Conservation (phyloP, 2,113 vertebrate species). For the Genyomyrus donnyi region DNA sequence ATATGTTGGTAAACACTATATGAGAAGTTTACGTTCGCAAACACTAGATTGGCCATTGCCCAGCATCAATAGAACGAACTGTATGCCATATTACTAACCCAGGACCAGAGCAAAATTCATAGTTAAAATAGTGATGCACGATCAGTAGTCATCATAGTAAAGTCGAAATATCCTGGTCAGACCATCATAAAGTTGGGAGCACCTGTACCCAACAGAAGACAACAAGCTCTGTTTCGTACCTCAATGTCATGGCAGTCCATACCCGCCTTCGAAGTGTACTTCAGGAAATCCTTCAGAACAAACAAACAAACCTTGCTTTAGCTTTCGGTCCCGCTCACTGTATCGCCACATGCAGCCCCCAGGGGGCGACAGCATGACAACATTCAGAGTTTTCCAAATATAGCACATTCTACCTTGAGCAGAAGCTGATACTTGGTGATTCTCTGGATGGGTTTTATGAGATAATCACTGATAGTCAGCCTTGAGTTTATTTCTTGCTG, state of each 20-base stretch:
- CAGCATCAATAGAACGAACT: neutral
- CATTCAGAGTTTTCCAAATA: neutral
- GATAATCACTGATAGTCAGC: constrained; percentile 87
- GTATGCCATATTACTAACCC: neutral
- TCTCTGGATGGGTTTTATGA: constrained; percentile 97
- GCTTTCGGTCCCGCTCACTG: neutral
- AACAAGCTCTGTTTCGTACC: constrained; percentile 54
- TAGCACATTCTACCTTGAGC: constrained; percentile 70
- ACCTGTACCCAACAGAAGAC: neutral
- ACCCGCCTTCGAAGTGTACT: constrained; percentile 88
- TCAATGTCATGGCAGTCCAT: constrained; percentile 86
- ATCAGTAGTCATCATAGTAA: too few species aligned
- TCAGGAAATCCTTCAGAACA: constrained; percentile 79
- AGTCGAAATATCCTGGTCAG: neutral
- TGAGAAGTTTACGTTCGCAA: neutral
- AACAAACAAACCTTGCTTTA: neutral
- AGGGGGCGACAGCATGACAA: neutral
- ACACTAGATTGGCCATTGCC: neutral
- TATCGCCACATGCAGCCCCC: neutral
- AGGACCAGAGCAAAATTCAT: neutral
- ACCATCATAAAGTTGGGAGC: neutral
- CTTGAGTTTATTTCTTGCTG: constrained; percentile 90
- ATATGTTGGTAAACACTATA: neutral
- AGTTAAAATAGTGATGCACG: too few species aligned
- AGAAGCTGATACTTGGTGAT: constrained; percentile 97